Evolutionary conservation across 2,797 vertebrate species (phyloP).

Genomic region (Sebastes oblongus): DNA sequence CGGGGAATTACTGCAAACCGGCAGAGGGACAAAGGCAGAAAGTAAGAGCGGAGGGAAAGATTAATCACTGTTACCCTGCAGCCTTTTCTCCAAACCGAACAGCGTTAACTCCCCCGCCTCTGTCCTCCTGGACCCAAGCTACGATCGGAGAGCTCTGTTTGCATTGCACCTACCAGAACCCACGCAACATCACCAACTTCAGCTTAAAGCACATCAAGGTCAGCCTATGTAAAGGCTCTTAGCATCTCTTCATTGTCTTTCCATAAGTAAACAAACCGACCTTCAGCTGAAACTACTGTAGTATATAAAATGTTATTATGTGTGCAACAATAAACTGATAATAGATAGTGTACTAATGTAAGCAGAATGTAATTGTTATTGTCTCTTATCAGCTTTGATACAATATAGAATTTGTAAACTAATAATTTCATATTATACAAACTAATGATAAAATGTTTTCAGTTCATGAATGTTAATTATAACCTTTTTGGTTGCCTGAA

Average conservation of each 20-base stretch:
- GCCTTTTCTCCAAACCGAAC: constrained; percentile 48
- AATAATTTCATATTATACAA: too few relatives aligned
- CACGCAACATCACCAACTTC: constrained; percentile 63
- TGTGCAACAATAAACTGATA: too few relatives aligned
- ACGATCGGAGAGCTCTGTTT: constrained; percentile 57
- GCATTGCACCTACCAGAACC: constrained; percentile 63
- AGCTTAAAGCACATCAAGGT: constrained; percentile 66
- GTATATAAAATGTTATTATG: too few relatives aligned
- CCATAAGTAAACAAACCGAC: constrained; percentile 26
- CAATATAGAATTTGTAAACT: too few relatives aligned
- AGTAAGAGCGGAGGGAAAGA: constrained; percentile 36
- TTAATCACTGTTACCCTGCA: constrained; percentile 68
- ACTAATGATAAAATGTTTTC: too few relatives aligned
- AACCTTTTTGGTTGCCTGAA: too few relatives aligned
- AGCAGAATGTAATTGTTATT: too few relatives aligned
- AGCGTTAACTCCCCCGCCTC: constrained; percentile 55
- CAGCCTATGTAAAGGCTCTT: constrained; percentile 55
- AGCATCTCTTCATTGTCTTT: constrained; percentile 40
- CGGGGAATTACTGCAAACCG: constrained; percentile 20
- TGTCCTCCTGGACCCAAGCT: constrained; percentile 54
- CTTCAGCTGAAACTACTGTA: constrained; percentile 9
- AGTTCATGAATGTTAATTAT: too few relatives aligned
- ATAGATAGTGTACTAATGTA: too few relatives aligned
- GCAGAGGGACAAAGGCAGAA: constrained; percentile 25
- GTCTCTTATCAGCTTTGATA: too few relatives aligned